These are phyloP conservation scores for Pangasius mekongensis DNA, from an alignment of 2,797 vertebrate genomes.

Conservation along the genomic window DNA sequence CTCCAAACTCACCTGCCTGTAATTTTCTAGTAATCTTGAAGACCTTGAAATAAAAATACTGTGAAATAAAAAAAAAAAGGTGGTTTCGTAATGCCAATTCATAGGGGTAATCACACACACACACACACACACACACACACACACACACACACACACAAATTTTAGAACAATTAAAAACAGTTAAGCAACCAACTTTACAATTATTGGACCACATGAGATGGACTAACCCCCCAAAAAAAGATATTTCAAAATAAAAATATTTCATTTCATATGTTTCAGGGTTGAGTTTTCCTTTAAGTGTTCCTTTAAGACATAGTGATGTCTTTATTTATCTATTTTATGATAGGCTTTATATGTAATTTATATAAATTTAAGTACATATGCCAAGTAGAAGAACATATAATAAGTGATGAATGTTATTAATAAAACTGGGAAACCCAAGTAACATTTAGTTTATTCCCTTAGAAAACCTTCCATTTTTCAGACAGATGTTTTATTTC, in stretches of 20 bases:
- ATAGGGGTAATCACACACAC: no score
- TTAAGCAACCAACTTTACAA: no score
- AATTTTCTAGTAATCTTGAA: no score
- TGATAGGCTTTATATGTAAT: neutral
- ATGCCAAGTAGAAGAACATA: neutral
- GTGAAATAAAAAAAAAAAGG: no score
- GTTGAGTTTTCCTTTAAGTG: neutral
- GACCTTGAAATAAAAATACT: no score
- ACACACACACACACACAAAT: no score
- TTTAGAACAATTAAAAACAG: no score
- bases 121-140: no score
- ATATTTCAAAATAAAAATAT: neutral
- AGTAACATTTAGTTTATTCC: neutral
- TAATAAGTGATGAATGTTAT: neutral
- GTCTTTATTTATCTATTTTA: neutral
- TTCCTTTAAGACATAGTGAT: neutral
- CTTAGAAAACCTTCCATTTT: neutral
- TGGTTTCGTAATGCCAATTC: no score
- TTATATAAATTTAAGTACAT: neutral
- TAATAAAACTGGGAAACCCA: neutral
- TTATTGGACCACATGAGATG: no score
- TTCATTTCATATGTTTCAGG: neutral
- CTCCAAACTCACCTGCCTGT: no score
- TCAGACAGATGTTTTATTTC: neutral
- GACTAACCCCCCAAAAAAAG: no score